phyloP scores from a whole-genome alignment of 92 coral and sea anemone species.

The Chrysogorgia sp. region DNA sequence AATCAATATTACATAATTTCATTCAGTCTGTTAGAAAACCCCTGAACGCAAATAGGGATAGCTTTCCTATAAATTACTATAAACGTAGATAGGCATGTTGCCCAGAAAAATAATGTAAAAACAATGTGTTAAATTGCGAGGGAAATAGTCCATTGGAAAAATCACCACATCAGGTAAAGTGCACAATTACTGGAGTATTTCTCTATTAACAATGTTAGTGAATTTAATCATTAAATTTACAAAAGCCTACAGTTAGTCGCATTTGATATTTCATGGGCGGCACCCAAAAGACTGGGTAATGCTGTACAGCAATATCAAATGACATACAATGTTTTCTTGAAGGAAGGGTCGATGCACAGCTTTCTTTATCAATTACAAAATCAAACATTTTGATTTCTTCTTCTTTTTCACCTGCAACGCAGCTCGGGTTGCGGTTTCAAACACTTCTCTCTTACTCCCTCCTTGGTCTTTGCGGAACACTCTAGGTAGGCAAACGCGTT shows the following conservation, averaged over 20 bases:
- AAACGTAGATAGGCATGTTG: neutral
- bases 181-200: no score
- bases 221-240: constrained; percentile 14
- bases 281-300: neutral
- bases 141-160: no score
- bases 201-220: neutral
- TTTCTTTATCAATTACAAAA: constrained; percentile 64
- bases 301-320: neutral
- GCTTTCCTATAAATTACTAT: neutral
- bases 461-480: constrained; percentile 98
- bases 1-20: no score
- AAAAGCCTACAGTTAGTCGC: constrained; percentile 10
- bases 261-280: neutral
- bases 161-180: no score
- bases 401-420: constrained; percentile 84
- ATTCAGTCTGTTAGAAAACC: no score
- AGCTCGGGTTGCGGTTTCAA: constrained; percentile 83
- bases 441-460: constrained; percentile 89
- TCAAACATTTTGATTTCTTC: constrained; percentile 69
- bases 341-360: no score
- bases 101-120: neutral
- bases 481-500: constrained; percentile 82
- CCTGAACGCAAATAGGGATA: no score
- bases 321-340: neutral
- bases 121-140: neutral